Evolutionary conservation across 30 jellyfish, hydroid and myxozoan species (phyloP).

Genomic region (Sanderia malayensis): DNA sequence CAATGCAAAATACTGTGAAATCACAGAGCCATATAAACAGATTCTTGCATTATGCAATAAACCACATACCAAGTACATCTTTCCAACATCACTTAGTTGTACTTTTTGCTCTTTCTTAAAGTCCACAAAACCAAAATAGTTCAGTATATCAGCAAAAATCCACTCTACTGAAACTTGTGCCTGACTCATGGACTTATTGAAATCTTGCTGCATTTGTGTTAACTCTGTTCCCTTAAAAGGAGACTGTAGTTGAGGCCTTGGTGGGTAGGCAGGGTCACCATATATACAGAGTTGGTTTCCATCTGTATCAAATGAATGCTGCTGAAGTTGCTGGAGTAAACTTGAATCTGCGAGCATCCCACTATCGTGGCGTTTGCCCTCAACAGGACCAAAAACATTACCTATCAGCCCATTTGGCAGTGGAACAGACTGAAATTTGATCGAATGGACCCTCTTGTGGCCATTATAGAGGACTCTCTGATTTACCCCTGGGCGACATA

Average conservation of each 20-base stretch:
- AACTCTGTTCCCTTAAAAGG: not conserved
- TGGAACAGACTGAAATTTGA: constrained; percentile 56
- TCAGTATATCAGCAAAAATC: constrained; percentile 44
- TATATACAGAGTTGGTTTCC: constrained; percentile 33
- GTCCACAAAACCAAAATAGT: constrained; percentile 29
- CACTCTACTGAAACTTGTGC: constrained; percentile 45
- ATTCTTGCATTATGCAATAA: not conserved
- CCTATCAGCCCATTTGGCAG: constrained; percentile 71
- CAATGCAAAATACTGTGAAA: not conserved
- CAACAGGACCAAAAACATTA: constrained; percentile 57
- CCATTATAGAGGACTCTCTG: constrained; percentile 58
- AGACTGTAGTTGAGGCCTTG: not conserved
- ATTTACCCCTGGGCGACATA: constrained; percentile 48
- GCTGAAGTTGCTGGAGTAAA: constrained; percentile 12
- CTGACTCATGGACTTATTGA: constrained; percentile 35
- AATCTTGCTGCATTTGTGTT: constrained; percentile 10
- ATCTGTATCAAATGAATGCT: not conserved
- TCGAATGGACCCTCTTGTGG: constrained; percentile 68
- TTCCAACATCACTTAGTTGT: constrained; percentile 25
- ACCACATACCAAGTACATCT: constrained; percentile 17
- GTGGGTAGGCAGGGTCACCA: constrained; percentile 66
- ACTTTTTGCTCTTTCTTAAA: constrained; percentile 13
- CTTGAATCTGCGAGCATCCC: constrained; percentile 33
- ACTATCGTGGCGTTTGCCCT: constrained; percentile 35
- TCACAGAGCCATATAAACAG: constrained; percentile 10